Conservation (phyloP, 2,113 vertebrate species). For the Nicator chloris region DNA sequence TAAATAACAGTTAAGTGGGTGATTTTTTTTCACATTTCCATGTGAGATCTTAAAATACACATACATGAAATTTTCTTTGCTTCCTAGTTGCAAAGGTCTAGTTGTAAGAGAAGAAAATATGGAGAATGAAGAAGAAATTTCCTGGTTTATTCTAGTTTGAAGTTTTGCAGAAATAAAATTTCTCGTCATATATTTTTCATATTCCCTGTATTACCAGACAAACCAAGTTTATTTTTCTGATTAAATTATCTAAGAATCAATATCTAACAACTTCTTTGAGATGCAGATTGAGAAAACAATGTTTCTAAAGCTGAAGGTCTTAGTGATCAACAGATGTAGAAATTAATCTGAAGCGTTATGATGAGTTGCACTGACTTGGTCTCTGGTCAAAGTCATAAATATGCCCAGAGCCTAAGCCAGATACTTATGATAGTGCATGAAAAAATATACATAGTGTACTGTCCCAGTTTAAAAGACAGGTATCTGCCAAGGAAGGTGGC, state of each 20-base stretch:
- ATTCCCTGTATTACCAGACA: background rate
- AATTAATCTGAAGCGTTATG: background rate
- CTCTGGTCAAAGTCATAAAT: background rate
- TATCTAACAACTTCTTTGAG: background rate
- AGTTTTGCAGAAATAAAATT: background rate
- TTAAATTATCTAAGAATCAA: background rate
- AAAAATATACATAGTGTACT: background rate
- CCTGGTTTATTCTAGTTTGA: background rate
- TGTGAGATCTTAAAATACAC: background rate
- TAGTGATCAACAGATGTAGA: background rate
- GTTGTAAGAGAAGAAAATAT: background rate
- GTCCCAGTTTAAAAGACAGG: background rate
- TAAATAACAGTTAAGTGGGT: slow-evolving; percentile 25
- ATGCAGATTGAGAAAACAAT: background rate
- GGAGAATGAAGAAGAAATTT: background rate
- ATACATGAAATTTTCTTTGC: background rate
- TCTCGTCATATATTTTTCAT: background rate
- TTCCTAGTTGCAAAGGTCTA: background rate
- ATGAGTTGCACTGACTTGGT: background rate
- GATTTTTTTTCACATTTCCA: background rate
- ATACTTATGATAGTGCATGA: background rate
- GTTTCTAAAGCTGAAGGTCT: background rate
- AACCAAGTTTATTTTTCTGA: background rate
- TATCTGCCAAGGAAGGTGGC: background rate
- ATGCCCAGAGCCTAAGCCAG: rapidly evolving